A percentile compares a stretch with the other conserved stretches of the same genome.
These are phyloP conservation scores for Sebastes umbrosus DNA, from an alignment of 2,797 vertebrate genomes.

Conservation along the genomic window DNA sequence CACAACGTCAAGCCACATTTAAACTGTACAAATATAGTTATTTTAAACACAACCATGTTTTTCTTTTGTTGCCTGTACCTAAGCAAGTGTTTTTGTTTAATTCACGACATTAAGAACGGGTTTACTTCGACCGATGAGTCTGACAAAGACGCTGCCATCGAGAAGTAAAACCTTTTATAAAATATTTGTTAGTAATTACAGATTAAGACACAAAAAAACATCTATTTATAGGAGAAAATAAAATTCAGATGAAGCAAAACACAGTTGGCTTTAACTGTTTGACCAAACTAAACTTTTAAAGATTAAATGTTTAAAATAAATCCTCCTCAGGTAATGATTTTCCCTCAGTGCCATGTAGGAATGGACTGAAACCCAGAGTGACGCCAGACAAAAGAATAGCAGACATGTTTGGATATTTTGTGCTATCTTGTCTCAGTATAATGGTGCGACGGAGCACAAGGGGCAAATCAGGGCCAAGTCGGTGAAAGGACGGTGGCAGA, in stretches of 20 bases:
- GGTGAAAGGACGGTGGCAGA: conserved; percentile 91
- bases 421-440: conserved; percentile 76
- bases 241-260: not conserved
- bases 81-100: no score
- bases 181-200: not conserved
- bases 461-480: conserved; percentile 90
- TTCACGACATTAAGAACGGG: no score
- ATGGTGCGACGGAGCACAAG: conserved; percentile 85
- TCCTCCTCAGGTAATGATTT: not conserved
- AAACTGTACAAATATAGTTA: no score
- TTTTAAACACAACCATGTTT: no score
- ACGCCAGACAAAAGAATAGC: conserved; percentile 60
- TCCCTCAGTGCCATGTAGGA: not conserved
- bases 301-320: not conserved
- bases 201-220: not conserved
- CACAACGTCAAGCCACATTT: no score
- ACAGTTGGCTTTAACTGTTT: not conserved
- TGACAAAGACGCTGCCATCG: no score
- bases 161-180: not conserved
- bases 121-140: no score
- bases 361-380: conserved; percentile 13
- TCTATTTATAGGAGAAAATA: not conserved
- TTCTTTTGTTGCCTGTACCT: no score
- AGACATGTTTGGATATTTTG: conserved; percentile 74
- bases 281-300: not conserved